phyloP scores from a whole-genome alignment of 30 jellyfish, hydroid and myxozoan species.

The Pelagia noctiluca region DNA sequence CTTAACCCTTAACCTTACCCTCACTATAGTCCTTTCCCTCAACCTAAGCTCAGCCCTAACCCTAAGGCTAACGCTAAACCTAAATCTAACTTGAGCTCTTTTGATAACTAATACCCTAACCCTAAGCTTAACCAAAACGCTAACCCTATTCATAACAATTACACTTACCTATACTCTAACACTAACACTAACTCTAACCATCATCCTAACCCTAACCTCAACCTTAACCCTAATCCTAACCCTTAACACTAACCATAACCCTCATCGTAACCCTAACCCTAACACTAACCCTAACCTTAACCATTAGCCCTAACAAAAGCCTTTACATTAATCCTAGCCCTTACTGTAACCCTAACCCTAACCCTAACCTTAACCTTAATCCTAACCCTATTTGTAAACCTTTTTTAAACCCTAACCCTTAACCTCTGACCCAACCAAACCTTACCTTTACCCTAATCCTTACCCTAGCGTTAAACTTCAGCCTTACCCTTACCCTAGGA shows the following conservation, averaged over 20 bases:
- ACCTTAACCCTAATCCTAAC: slow-evolving; percentile 45
- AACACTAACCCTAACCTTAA: not conserved
- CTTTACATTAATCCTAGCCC: not conserved
- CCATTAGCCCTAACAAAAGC: not conserved
- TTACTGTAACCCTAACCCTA: not conserved
- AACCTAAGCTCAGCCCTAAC: too few relatives aligned
- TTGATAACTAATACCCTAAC: too few relatives aligned
- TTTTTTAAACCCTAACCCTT: not conserved
- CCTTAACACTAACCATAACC: not conserved
- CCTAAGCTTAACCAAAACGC: too few relatives aligned
- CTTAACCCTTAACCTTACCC: slow-evolving; percentile 41
- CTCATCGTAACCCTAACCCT: not conserved
- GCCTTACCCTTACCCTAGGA: not conserved
- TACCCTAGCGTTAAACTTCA: not conserved
- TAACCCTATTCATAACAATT: too few relatives aligned
- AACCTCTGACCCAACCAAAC: not conserved
- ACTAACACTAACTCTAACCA: slow-evolving; percentile 40
- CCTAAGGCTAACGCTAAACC: too few relatives aligned
- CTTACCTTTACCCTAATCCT: not conserved
- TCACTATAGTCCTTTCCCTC: too few relatives aligned
- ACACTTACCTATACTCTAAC: too few relatives aligned
- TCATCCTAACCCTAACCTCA: slow-evolving; percentile 38
- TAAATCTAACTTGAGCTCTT: too few relatives aligned
- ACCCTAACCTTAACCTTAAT: not conserved
- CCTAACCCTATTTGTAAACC: not conserved